phyloP scores from a whole-genome alignment of 2,888 invertebrate species.

The Dryomyza anilis region DNA sequence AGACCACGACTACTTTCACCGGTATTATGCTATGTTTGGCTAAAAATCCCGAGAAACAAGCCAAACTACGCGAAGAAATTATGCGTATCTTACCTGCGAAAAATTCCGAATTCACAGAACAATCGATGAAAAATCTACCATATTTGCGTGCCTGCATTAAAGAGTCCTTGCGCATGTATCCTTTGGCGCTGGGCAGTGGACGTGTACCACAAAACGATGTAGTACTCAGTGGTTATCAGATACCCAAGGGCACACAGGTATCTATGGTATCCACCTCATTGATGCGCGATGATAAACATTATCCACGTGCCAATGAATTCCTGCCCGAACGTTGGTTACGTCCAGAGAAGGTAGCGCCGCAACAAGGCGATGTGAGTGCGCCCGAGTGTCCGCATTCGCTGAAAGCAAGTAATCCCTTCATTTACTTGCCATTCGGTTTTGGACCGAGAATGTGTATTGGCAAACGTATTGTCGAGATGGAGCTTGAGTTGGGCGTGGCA shows the following conservation, averaged over 20 bases:
- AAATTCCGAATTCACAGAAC: too few species aligned
- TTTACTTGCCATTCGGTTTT: constrained; percentile 70
- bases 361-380: too few species aligned
- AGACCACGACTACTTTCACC: too few species aligned
- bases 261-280: constrained; percentile 69
- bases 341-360: too few species aligned
- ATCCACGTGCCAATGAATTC: constrained; percentile 31
- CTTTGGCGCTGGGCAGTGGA: constrained; percentile 66
- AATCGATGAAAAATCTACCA: too few species aligned
- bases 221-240: constrained; percentile 68
- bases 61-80: too few species aligned
- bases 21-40: too few species aligned
- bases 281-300: constrained; percentile 64
- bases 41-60: too few species aligned
- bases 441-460: constrained; percentile 76
- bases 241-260: constrained; percentile 71
- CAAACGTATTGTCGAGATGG: constrained; percentile 75
- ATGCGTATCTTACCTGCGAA: too few species aligned
- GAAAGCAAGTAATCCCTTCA: constrained; percentile 36
- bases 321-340: constrained; percentile 40
- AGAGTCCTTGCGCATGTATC: too few species aligned
- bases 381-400: too few species aligned
- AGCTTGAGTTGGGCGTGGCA: constrained; percentile 67
- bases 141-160: too few species aligned
- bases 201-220: constrained; percentile 65